Evolutionary conservation across 2,113 vertebrate species (phyloP), one percentile per base, ranked within the genome.

Genomic region (Dipodomys ordii): DNA sequence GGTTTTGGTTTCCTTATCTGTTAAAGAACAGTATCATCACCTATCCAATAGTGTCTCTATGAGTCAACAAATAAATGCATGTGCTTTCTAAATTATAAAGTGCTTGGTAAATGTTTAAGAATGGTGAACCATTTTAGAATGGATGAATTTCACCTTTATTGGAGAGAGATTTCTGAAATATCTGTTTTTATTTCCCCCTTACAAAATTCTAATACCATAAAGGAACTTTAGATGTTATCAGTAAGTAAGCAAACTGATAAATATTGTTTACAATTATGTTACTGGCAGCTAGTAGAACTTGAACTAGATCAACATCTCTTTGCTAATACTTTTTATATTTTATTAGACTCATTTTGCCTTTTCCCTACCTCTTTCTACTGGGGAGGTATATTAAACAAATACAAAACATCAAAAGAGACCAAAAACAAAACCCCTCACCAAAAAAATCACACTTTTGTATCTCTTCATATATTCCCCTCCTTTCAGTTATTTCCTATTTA

Each of bases 91-190:
- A 90, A 87, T 87, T 87, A 84, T 53, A 92, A 60, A 44, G 16
- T 62, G 19, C 32, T 84, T 76, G 32, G 46, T 62, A 62, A 79
- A 81, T 88, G n/a, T 64, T 93, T 64, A 69, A 93, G 87, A 79
- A 84, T 89, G 57, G 64, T 28, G 23, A 64, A 64, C 62, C 62
- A 64, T 64, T 64, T 64, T 8, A 64, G 62, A 64, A 64, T 64
- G 62, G 62, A 60, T 35, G 67, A 83, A 90, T 62, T 72, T 89
- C 71, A 86, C 89, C 93, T 95, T 74, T 85, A 82, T 49, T 84
- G 82, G 46, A 94, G 82, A 97, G 83, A 94, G 80, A 93, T 96
- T 98, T 46, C 96, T 97, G 84, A 97, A 97, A 96, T 77, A 87
- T 84, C 91, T 88, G 35, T 95, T 96, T 88, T 96, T 93, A 96